These are phyloP conservation scores for Anthonomus grandis DNA, from an alignment of 1,140 invertebrate genomes.

Conservation along the genomic window DNA sequence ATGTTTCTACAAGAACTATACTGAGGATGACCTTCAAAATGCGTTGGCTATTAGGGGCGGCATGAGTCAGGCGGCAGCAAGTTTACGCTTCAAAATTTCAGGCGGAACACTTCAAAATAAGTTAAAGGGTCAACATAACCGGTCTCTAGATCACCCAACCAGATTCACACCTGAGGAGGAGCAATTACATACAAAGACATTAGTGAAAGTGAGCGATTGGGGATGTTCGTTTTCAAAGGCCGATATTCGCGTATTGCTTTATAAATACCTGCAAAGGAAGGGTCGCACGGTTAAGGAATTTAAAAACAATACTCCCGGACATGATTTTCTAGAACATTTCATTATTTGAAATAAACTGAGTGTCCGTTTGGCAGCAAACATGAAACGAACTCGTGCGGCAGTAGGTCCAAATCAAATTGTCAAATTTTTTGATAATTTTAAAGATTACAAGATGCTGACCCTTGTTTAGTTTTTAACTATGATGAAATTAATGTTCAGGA, in stretches of 20 bases:
- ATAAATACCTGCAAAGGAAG: background rate
- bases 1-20: background rate
- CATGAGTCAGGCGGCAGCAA: background rate
- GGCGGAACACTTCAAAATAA: background rate
- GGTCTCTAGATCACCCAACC: too few relatives aligned
- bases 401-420: background rate
- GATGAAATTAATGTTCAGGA: too few relatives aligned
- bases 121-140: too few relatives aligned
- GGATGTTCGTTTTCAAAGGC: too few relatives aligned
- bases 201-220: background rate
- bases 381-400: too few relatives aligned
- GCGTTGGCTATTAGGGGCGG: too few relatives aligned
- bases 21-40: too few relatives aligned
- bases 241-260: background rate
- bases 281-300: background rate
- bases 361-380: too few relatives aligned
- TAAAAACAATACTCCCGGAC: background rate
- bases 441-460: background rate
- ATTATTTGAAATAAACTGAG: background rate
- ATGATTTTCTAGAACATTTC: background rate
- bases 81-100: background rate
- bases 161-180: too few relatives aligned
- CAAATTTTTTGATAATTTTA: background rate
- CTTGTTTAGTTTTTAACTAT: too few relatives aligned
- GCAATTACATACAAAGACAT: too few relatives aligned